Conservation (phyloP, 2,888 invertebrate genomes). For the Folsomia manolachei region DNA sequence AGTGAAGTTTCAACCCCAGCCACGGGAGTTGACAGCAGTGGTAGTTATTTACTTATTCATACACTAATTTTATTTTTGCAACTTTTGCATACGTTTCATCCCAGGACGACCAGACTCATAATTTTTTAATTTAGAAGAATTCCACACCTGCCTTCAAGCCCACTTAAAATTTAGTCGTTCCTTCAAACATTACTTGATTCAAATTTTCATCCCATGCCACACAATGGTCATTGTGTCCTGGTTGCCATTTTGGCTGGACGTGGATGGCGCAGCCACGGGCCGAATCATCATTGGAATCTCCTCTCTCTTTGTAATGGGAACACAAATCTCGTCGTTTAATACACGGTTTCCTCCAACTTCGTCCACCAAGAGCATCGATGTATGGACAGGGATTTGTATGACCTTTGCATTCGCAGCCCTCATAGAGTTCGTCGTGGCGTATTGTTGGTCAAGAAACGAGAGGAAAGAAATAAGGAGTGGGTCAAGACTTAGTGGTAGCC, state of each 20-base stretch:
- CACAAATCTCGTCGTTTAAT: slow-evolving; percentile 37
- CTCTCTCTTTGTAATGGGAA: slow-evolving; percentile 40
- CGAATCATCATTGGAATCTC: slow-evolving; percentile 46
- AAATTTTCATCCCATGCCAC: slow-evolving; percentile 57
- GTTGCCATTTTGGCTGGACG: slow-evolving; percentile 50
- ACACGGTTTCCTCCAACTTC: slow-evolving; percentile 37
- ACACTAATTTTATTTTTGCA: too few relatives aligned
- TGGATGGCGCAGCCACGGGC: slow-evolving; percentile 35
- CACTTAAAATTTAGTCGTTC: slow-evolving; percentile 55
- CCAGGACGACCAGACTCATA: too few relatives aligned
- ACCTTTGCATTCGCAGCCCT: slow-evolving; percentile 49
- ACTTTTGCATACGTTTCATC: too few relatives aligned
- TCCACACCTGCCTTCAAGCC: slow-evolving; percentile 52
- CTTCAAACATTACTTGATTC: slow-evolving; percentile 57
- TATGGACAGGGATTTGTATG: slow-evolving; percentile 48
- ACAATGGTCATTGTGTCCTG: slow-evolving; percentile 53
- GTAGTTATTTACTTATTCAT: too few relatives aligned
- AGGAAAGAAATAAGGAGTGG: slow-evolving; percentile 13
- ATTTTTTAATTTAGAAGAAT: slow-evolving; percentile 39
- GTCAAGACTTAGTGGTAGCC: background rate
- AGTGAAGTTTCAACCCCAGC: too few relatives aligned
- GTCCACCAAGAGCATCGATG: slow-evolving; percentile 48
- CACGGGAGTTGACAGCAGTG: too few relatives aligned
- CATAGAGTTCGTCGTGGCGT: slow-evolving; percentile 46
- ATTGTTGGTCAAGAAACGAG: slow-evolving; percentile 27